Percentiles rank a stretch among this genome's conserved stretches.
Evolutionary conservation across 1,140 invertebrate genomes (phyloP).

Genomic region (Himalopsyche phryganea): DNA sequence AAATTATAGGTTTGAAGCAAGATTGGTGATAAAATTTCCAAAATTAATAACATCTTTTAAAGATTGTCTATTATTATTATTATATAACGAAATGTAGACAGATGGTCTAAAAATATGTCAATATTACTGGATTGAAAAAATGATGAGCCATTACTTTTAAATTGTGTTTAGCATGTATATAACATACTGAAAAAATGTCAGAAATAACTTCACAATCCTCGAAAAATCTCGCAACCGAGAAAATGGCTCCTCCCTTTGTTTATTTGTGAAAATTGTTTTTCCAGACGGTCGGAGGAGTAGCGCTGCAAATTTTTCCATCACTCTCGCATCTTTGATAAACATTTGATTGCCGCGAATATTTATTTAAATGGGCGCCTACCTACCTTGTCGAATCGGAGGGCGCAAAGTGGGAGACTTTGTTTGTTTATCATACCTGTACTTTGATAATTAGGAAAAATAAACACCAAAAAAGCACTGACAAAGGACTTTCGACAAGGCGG

Average conservation of each 20-base stretch:
- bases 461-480: conserved; percentile 24
- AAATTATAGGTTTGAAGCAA: too few relatives aligned
- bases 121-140: too few relatives aligned
- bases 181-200: too few relatives aligned
- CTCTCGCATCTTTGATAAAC: conserved; percentile 16
- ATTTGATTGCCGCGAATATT: conserved; percentile 18
- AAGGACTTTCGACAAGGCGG: conserved; percentile 13
- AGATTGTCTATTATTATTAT: too few relatives aligned
- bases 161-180: too few relatives aligned
- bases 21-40: too few relatives aligned
- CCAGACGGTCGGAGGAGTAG: neutral
- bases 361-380: conserved; percentile 3
- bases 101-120: too few relatives aligned
- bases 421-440: conserved; percentile 21
- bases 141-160: too few relatives aligned
- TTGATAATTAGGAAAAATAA: conserved; percentile 35
- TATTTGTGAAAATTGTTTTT: conserved; percentile 19
- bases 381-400: neutral
- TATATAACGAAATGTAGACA: too few relatives aligned
- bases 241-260: conserved; percentile 6
- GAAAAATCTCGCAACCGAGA: too few relatives aligned
- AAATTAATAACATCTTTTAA: too few relatives aligned
- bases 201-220: too few relatives aligned
- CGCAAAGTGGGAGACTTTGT: conserved; percentile 7
- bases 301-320: neutral